phyloP scores from a whole-genome alignment of 64 coral and sea anemone genomes.

The Stylophora pistillata region DNA sequence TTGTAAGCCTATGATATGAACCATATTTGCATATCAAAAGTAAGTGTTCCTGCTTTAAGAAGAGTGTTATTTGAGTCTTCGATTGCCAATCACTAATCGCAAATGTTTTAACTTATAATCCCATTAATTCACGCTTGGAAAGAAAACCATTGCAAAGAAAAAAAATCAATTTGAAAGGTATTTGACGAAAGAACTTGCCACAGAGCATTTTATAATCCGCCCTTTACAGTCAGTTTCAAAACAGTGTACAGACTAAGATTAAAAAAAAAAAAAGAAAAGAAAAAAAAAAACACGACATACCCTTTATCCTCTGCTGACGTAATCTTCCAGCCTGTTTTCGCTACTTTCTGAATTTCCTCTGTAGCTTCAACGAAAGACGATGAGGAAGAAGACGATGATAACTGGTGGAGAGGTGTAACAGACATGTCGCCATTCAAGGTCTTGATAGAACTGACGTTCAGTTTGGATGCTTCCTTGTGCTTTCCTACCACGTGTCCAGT shows the following conservation, averaged over 20 bases:
- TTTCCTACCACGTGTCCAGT: neutral
- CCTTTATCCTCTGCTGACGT: neutral
- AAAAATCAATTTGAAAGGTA: no score
- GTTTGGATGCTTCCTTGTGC: neutral
- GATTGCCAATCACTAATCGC: no score
- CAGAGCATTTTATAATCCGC: no score
- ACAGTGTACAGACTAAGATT: no score
- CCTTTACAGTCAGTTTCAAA: no score
- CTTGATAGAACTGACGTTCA: constrained; percentile 38
- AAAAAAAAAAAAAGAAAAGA: no score
- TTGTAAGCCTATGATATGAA: neutral
- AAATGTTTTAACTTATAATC: no score
- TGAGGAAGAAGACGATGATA: constrained; percentile 25
- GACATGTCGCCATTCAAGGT: constrained; percentile 8
- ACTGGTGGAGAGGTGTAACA: neutral
- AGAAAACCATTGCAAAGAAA: no score
- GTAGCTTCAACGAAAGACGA: neutral
- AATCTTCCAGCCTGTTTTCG: neutral
- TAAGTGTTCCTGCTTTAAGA: no score
- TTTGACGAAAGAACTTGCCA: no score
- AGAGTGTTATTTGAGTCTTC: no score
- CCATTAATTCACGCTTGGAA: no score
- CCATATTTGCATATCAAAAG: neutral
- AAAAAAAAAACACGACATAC: neutral
- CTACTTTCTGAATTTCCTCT: neutral